phyloP scores from a whole-genome alignment of 2,113 vertebrate genomes.

The Burhinus bistriatus region DNA sequence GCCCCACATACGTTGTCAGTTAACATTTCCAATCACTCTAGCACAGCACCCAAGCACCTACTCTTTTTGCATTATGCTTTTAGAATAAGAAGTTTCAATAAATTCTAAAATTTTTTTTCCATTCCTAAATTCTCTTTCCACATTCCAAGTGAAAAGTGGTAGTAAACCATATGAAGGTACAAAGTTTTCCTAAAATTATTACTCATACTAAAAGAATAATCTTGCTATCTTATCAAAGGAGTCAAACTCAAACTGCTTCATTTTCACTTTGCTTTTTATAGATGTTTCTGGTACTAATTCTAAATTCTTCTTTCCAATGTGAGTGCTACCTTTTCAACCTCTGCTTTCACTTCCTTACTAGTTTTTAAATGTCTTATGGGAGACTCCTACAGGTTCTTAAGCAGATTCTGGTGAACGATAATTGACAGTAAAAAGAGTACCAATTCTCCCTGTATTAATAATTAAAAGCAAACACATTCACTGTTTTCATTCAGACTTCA shows the following conservation, averaged over 20 bases:
- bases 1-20: rapidly evolving
- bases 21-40: not conserved
- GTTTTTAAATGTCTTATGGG: not conserved
- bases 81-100: not conserved
- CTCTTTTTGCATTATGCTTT: not conserved
- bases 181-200: not conserved
- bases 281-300: not conserved
- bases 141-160: not conserved
- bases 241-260: not conserved
- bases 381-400: not conserved
- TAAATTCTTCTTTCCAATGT: not conserved
- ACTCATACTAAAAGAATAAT: not conserved
- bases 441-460: not conserved
- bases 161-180: not conserved
- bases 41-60: not conserved
- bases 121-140: not conserved
- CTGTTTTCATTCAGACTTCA: not conserved
- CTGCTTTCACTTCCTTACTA: not conserved
- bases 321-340: not conserved
- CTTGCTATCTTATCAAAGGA: not conserved
- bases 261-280: not conserved
- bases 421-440: not conserved
- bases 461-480: not conserved
- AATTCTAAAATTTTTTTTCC: not conserved
- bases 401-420: not conserved